These are phyloP conservation scores for Tricholauxania praeusta DNA, from an alignment of 2,888 invertebrate genomes.

Conservation along the genomic window DNA sequence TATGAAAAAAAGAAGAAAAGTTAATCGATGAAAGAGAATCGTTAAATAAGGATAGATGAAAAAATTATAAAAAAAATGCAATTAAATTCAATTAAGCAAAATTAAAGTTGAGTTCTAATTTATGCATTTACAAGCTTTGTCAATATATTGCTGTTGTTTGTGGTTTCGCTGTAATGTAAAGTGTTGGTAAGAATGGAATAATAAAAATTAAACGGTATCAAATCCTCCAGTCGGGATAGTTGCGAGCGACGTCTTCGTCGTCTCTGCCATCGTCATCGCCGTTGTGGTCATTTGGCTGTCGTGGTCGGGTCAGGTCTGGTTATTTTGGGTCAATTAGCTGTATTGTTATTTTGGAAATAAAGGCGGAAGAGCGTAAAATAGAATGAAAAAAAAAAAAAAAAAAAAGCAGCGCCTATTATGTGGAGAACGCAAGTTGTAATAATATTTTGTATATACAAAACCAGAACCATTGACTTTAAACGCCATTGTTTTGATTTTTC, in stretches of 20 bases:
- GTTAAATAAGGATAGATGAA: slow-evolving; percentile 36
- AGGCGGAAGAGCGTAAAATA: not conserved
- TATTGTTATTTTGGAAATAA: not conserved
- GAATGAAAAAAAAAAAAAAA: not conserved
- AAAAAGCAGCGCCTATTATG: not conserved
- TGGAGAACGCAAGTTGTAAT: no score
- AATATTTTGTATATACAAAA: no score
- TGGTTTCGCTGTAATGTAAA: not conserved
- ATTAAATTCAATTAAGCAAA: slow-evolving; percentile 62
- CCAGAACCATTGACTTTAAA: no score
- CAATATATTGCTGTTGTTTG: slow-evolving; percentile 39
- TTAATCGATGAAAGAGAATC: slow-evolving; percentile 43
- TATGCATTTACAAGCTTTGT: slow-evolving; percentile 42
- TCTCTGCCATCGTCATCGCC: not conserved
- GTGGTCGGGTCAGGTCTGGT: slow-evolving; percentile 24
- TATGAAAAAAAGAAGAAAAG: slow-evolving; percentile 38
- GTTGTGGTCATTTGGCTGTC: not conserved
- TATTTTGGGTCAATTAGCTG: not conserved
- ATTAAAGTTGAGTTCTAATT: slow-evolving; percentile 53
- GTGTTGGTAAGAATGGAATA: slow-evolving; percentile 7
- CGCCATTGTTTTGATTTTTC: no score
- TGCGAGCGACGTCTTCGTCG: no score
- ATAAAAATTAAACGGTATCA: slow-evolving; percentile 1
- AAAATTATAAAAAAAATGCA: slow-evolving; percentile 49
- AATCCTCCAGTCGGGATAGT: not conserved